Conservation (phyloP, 1,140 invertebrate genomes). For the Brachionus asplanchnoidis region DNA sequence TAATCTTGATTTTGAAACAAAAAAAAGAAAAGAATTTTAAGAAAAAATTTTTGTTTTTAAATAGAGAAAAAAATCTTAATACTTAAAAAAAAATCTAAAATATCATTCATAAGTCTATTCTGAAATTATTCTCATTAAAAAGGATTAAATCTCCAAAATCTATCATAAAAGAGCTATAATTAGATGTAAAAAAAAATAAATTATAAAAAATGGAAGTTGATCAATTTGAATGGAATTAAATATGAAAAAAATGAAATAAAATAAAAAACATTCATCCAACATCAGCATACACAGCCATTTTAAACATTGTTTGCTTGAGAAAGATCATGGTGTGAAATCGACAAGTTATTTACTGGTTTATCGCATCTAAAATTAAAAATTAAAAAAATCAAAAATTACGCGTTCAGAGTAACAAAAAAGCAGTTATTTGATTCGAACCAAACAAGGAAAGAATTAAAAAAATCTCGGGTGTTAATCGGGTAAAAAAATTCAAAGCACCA, state of each 20-base stretch:
- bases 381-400: not conserved
- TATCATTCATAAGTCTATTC: not conserved
- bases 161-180: not conserved
- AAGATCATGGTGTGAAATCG: not conserved
- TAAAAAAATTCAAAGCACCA: slow-evolving; percentile 18
- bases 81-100: not conserved
- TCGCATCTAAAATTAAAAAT: slow-evolving; percentile 12
- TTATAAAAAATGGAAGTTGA: slow-evolving; percentile 13
- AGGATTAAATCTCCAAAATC: not conserved
- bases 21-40: not conserved
- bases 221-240: not conserved
- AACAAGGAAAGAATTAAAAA: not conserved
- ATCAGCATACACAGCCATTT: not conserved
- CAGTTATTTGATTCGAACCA: slow-evolving; percentile 27
- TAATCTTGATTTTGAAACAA: not conserved
- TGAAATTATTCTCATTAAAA: not conserved
- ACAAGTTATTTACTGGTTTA: not conserved
- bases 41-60: not conserved
- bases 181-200: slow-evolving; percentile 19
- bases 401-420: not conserved
- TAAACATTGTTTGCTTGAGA: slow-evolving; percentile 36
- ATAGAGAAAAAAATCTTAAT: not conserved
- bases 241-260: not conserved
- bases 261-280: not conserved
- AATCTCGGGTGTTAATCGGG: slow-evolving; percentile 17